Evolutionary conservation across 2,113 vertebrate genomes (phyloP).

Genomic region (Odontesthes bonariensis): DNA sequence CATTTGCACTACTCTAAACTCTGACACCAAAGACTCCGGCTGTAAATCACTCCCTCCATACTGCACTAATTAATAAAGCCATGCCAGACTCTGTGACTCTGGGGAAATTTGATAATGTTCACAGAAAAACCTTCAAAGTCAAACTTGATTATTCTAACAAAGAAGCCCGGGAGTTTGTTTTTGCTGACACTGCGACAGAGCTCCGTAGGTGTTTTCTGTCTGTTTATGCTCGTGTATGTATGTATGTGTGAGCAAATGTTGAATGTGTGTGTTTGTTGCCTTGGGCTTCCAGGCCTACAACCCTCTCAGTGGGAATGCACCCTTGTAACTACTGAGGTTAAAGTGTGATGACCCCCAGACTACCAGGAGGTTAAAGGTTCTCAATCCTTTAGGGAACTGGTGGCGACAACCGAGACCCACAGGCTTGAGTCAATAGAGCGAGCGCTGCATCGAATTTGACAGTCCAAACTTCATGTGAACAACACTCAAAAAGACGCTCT

Average conservation of each 20-base stretch:
- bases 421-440: slow-evolving; percentile 54
- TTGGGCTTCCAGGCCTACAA: slow-evolving; percentile 39
- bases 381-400: slow-evolving; percentile 51
- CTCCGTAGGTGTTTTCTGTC: slow-evolving; percentile 16
- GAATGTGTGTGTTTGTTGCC: slow-evolving; percentile 44
- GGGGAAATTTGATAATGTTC: slow-evolving; percentile 64
- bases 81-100: slow-evolving; percentile 75
- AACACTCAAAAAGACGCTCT: neutral
- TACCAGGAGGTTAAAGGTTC: slow-evolving; percentile 68
- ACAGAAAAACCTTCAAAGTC: slow-evolving; percentile 68
- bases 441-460: slow-evolving; percentile 47
- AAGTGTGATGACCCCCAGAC: slow-evolving; percentile 61
- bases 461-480: slow-evolving; percentile 29
- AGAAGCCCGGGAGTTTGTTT: slow-evolving; percentile 28
- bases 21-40: slow-evolving; percentile 76
- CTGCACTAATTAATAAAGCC: slow-evolving; percentile 77
- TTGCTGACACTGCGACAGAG: slow-evolving; percentile 47
- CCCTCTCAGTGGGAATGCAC: slow-evolving; percentile 67
- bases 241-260: slow-evolving; percentile 20
- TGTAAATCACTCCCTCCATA: slow-evolving; percentile 76
- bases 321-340: slow-evolving; percentile 71
- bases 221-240: slow-evolving; percentile 22
- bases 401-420: slow-evolving; percentile 70
- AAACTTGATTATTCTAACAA: slow-evolving; percentile 61
- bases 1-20: slow-evolving; percentile 69